Evolutionary conservation across 2,113 vertebrate species (phyloP).

Genomic region (Amia ocellicauda): DNA sequence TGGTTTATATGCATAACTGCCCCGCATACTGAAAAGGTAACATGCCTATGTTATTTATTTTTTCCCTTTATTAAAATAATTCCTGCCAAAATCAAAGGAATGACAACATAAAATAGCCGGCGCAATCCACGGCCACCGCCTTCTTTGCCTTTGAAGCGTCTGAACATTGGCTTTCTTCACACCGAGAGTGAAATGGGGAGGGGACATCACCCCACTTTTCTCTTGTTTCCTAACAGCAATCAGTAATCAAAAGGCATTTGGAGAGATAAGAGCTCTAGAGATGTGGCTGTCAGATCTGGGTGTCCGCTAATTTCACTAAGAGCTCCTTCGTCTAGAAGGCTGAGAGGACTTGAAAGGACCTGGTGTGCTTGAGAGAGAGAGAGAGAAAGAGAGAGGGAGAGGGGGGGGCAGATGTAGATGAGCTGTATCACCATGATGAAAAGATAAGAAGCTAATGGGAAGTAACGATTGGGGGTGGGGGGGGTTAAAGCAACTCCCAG

Average conservation of each 20-base stretch:
- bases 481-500: no score
- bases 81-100: no score
- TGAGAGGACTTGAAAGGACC: conserved; percentile 11
- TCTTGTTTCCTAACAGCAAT: conserved; percentile 18
- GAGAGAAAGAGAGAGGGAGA: no score
- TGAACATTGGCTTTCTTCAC: neutral
- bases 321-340: neutral
- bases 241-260: conserved; percentile 22
- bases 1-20: no score
- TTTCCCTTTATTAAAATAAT: no score
- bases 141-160: no score
- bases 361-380: neutral
- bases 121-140: no score
- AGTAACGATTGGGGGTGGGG: neutral
- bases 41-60: no score
- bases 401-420: neutral
- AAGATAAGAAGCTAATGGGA: conserved; percentile 9
- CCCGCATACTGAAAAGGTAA: no score
- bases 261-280: conserved; percentile 26
- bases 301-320: conserved; percentile 1
- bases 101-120: no score
- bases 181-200: neutral
- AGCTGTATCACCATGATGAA: neutral
- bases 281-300: conserved; percentile 13
- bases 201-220: neutral